A percentile compares a stretch with the other conserved stretches of the same genome.
Conservation (phyloP, 2,113 vertebrate species). For the Abramis brama region DNA sequence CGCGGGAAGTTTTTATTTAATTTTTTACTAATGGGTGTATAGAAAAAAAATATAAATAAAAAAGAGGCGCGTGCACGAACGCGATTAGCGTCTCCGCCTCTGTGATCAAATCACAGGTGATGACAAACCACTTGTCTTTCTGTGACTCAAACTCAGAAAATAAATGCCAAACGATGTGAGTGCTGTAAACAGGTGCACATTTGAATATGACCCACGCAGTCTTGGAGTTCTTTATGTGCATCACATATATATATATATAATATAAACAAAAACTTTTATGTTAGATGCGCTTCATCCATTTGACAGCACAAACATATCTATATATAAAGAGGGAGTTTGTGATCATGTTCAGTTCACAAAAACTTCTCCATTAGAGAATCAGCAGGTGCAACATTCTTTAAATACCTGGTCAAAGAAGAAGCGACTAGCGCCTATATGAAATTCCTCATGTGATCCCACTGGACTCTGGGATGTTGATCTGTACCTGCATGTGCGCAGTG, state of each 20-base stretch:
- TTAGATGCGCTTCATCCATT: no score
- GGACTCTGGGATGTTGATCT: constrained; percentile 6
- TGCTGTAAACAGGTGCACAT: constrained; percentile 11
- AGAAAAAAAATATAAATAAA: neutral
- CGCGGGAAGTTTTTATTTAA: neutral
- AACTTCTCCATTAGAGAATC: neutral
- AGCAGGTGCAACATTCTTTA: neutral
- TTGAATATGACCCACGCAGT: neutral
- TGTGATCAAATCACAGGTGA: constrained; percentile 17
- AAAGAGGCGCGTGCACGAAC: neutral
- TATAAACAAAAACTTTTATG: no score
- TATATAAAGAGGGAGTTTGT: no score
- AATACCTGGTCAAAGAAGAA: neutral
- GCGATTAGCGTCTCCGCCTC: constrained; percentile 19
- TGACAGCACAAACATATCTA: no score
- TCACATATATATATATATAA: neutral
- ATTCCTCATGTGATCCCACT: neutral
- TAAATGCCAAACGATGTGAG: constrained; percentile 5
- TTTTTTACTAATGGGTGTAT: constrained; percentile 18
- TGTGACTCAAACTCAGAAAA: constrained; percentile 4
- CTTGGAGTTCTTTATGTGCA: neutral
- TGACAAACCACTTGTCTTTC: constrained; percentile 23
- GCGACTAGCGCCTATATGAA: neutral
- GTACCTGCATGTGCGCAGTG: constrained; percentile 36
- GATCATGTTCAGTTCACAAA: neutral